phyloP scores from a whole-genome alignment of 2,113 vertebrate species.

The Oplegnathus fasciatus region DNA sequence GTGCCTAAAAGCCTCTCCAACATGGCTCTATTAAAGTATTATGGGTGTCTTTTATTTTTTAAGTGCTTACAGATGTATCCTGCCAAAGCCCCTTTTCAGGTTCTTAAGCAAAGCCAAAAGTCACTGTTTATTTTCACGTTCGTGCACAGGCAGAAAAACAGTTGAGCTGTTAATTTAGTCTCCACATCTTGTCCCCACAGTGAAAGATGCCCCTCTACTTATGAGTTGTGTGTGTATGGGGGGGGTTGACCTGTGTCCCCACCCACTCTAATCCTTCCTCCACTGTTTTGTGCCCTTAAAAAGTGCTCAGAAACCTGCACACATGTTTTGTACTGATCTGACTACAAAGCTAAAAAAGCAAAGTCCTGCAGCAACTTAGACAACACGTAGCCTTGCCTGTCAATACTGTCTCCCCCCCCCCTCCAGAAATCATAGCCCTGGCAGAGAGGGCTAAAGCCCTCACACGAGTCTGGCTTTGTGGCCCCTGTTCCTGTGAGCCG shows the following conservation, averaged over 20 bases:
- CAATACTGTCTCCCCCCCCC: slow-evolving; percentile 32
- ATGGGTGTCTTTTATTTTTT: slow-evolving; percentile 77
- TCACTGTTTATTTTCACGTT: slow-evolving; percentile 79
- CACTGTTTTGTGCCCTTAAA: slow-evolving; percentile 29
- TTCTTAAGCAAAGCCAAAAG: slow-evolving; percentile 69
- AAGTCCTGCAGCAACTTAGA: slow-evolving; percentile 56
- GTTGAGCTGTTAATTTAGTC: slow-evolving; percentile 59
- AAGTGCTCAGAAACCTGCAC: slow-evolving; percentile 8
- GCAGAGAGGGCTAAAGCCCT: slow-evolving; percentile 68
- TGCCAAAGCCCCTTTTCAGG: slow-evolving; percentile 70
- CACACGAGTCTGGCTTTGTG: slow-evolving; percentile 75
- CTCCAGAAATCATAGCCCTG: slow-evolving; percentile 43
- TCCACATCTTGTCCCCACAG: slow-evolving; percentile 48
- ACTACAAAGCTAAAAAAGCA: slow-evolving; percentile 65
- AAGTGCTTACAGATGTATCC: slow-evolving; percentile 81
- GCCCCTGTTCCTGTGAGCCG: slow-evolving; percentile 71
- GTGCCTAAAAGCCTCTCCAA: slow-evolving; percentile 69
- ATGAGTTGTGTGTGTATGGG: slow-evolving; percentile 3
- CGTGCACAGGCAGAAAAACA: slow-evolving; percentile 71
- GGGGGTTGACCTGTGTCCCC: slow-evolving; percentile 43
- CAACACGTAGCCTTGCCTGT: slow-evolving; percentile 52
- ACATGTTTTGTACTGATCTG: slow-evolving; percentile 29
- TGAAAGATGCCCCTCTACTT: slow-evolving; percentile 53
- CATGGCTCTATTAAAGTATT: slow-evolving; percentile 77
- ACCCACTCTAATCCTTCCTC: slow-evolving; percentile 64